Evolutionary conservation across 2,113 vertebrate species (phyloP).

Genomic region (Carassius carassius): DNA sequence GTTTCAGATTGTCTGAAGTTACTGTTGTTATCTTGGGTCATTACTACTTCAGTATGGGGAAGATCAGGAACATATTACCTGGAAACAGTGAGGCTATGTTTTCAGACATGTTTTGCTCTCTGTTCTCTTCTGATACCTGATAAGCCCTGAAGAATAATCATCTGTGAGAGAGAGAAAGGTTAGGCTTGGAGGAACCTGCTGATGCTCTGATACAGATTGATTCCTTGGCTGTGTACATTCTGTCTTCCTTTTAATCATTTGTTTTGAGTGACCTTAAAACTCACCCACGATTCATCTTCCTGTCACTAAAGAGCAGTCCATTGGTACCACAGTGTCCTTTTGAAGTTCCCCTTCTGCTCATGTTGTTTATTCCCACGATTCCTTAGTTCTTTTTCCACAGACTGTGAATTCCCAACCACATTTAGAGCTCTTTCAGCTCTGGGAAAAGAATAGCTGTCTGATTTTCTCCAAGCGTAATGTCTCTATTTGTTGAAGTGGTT

Average conservation of each 20-base stretch:
- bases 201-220: neutral
- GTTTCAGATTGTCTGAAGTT: neutral
- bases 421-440: neutral
- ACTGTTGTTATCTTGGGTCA: neutral
- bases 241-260: neutral
- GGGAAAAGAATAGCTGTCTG: slow-evolving; percentile 6
- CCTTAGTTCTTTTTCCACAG: slow-evolving; percentile 6
- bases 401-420: slow-evolving; percentile 31
- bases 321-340: neutral
- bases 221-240: neutral
- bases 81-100: neutral
- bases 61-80: slow-evolving; percentile 7
- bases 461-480: slow-evolving; percentile 25
- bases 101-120: neutral
- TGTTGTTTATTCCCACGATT: neutral
- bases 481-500: slow-evolving; percentile 44
- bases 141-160: neutral
- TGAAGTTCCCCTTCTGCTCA: neutral
- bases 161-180: neutral
- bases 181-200: neutral
- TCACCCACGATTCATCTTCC: slow-evolving; percentile 4
- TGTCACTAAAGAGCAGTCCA: neutral
- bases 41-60: neutral
- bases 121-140: neutral
- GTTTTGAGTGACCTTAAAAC: neutral